phyloP scores from a whole-genome alignment of 2,113 vertebrate species.

The Oreocharis arfaki region DNA sequence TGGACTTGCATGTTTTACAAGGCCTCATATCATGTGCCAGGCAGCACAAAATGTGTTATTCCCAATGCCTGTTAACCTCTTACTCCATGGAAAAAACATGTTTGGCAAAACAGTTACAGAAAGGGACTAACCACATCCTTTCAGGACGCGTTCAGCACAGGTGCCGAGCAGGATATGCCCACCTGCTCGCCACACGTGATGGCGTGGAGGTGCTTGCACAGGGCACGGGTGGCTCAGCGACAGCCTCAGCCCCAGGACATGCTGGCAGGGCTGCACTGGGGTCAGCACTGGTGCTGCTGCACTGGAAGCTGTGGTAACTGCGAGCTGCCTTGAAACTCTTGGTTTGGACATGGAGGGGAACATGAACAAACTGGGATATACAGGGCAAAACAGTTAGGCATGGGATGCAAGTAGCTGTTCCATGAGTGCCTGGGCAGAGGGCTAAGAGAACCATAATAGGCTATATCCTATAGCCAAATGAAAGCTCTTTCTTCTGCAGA shows the following conservation, averaged over 20 bases:
- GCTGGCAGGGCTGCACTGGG: neutral
- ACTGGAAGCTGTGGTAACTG: neutral
- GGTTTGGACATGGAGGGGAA: neutral
- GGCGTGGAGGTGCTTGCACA: neutral
- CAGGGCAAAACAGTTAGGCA: fast-evolving
- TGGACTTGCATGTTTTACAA: neutral
- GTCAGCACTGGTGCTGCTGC: neutral
- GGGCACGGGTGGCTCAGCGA: neutral
- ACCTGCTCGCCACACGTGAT: fast-evolving
- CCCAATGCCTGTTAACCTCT: neutral
- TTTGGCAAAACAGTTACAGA: neutral
- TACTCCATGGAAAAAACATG: neutral
- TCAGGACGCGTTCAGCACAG: fast-evolving
- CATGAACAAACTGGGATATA: neutral
- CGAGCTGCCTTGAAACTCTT: neutral
- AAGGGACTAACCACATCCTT: neutral
- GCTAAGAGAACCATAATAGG: fast-evolving
- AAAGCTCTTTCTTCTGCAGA: neutral
- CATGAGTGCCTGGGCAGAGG: neutral
- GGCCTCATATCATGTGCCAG: neutral
- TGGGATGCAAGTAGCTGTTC: neutral
- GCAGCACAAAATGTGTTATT: neutral
- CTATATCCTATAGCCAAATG: neutral
- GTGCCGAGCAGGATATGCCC: neutral
- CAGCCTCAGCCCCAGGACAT: neutral